Conservation (phyloP, 2,113 vertebrate species). For the Proteles cristata region DNA sequence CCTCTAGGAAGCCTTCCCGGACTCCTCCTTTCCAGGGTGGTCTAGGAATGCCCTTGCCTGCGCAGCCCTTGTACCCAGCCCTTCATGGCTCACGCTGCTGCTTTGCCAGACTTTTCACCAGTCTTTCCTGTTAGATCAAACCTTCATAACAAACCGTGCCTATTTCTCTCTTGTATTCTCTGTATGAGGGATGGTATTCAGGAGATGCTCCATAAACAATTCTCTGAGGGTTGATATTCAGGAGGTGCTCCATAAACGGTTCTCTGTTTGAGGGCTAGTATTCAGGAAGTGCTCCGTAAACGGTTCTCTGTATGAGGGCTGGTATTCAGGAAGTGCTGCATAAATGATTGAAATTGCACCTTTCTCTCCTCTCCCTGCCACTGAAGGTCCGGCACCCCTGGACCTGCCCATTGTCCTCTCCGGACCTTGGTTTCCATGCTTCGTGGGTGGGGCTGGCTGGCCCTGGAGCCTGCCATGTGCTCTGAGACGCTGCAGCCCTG, state of each 20-base stretch:
- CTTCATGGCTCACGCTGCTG: not conserved
- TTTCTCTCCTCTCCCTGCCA: not conserved
- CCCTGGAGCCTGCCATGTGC: not conserved
- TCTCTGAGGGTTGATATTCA: not conserved
- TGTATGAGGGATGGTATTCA: not conserved
- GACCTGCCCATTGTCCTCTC: not conserved
- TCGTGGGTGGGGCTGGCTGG: too few relatives aligned
- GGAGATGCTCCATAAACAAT: not conserved
- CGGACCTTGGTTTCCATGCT: not conserved
- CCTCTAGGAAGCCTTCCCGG: not conserved
- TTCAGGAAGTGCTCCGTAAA: not conserved
- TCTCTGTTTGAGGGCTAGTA: not conserved
- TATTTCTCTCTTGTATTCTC: not conserved
- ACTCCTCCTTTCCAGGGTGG: not conserved
- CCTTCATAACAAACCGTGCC: not conserved
- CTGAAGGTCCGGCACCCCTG: not conserved
- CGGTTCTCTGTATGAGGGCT: not conserved
- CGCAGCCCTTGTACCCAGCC: too few relatives aligned
- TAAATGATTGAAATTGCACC: not conserved
- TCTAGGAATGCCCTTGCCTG: not conserved
- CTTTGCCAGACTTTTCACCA: too few relatives aligned
- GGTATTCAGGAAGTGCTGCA: not conserved
- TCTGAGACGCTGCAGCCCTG: too few relatives aligned
- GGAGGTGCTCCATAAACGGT: not conserved
- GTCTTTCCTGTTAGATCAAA: not conserved